Evolutionary conservation across 1,140 invertebrate genomes (phyloP).

Genomic region (Schlechtendalia chinensis): DNA sequence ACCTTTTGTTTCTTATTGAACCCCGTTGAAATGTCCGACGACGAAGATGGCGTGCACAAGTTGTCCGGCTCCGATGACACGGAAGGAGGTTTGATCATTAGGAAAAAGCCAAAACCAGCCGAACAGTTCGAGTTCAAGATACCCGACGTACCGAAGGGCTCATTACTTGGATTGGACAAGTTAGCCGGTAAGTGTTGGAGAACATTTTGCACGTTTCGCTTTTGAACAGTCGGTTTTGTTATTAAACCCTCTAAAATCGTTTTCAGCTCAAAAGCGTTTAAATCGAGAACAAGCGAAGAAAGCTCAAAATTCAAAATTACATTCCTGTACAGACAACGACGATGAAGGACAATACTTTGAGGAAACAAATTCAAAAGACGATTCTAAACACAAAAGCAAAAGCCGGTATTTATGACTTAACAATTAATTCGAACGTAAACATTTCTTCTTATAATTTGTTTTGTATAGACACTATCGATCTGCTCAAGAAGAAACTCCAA

Average conservation of each 20-base stretch:
- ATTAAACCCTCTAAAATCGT: not conserved
- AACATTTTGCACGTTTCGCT: not conserved
- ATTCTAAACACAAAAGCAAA: conserved; percentile 52
- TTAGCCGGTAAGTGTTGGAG: conserved; percentile 63
- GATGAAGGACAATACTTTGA: conserved; percentile 60
- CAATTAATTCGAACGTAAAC: not conserved
- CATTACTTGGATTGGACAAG: conserved; percentile 83
- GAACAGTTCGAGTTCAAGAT: conserved; percentile 70
- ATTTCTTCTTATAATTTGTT: not conserved
- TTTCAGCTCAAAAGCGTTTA: conserved; percentile 64
- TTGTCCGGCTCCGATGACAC: conserved; percentile 75
- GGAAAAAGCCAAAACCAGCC: conserved; percentile 68
- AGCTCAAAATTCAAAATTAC: conserved; percentile 58
- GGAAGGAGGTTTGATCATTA: conserved; percentile 78
- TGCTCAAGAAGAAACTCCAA: conserved; percentile 83
- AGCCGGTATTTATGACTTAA: conserved; percentile 51
- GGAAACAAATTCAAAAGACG: conserved; percentile 40
- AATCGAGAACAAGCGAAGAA: conserved; percentile 61
- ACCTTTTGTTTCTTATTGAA: too few relatives aligned
- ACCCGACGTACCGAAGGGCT: conserved; percentile 61
- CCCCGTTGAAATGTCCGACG: conserved; percentile 15
- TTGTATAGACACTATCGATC: conserved; percentile 69
- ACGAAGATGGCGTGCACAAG: conserved; percentile 68
- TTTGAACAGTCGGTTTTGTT: not conserved
- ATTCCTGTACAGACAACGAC: conserved; percentile 66